A percentile compares a stretch with the other conserved stretches of the same genome.
Evolutionary conservation across 1,140 invertebrate species (phyloP).

Genomic region (Patella vulgata): DNA sequence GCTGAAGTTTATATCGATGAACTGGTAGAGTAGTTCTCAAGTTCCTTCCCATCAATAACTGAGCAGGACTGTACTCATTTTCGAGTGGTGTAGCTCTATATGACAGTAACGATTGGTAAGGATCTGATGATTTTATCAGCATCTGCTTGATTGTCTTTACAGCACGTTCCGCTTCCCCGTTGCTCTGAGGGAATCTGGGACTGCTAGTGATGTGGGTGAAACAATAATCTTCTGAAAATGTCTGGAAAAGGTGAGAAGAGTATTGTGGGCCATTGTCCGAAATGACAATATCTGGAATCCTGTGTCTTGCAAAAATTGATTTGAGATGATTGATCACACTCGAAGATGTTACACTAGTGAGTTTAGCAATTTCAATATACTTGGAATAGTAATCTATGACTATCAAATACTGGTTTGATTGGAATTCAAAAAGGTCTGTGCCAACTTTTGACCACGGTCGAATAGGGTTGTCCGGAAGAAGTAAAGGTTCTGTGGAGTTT

Average conservation of each 20-base stretch:
- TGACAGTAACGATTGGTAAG: constrained; percentile 35
- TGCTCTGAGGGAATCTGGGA: constrained; percentile 29
- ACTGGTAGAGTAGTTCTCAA: constrained; percentile 19
- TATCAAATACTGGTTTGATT: constrained; percentile 36
- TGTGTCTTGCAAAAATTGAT: constrained; percentile 33
- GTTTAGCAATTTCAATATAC: constrained; percentile 64
- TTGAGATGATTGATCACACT: constrained; percentile 30
- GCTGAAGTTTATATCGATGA: neutral
- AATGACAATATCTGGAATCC: constrained; percentile 32
- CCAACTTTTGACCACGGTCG: constrained; percentile 46
- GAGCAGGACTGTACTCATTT: constrained; percentile 18
- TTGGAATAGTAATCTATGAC: constrained; percentile 38
- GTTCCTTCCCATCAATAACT: constrained; percentile 36
- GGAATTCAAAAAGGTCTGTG: constrained; percentile 38
- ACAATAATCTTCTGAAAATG: constrained; percentile 25
- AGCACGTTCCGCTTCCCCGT: constrained; percentile 43
- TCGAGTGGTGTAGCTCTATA: constrained; percentile 33
- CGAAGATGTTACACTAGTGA: constrained; percentile 19
- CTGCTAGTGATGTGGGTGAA: constrained; percentile 28
- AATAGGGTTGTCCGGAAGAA: constrained; percentile 28
- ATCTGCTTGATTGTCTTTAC: constrained; percentile 40
- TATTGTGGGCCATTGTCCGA: constrained; percentile 42
- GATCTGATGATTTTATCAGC: constrained; percentile 35
- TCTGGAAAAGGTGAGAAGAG: constrained; percentile 24
- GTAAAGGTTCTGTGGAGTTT: constrained; percentile 26